Evolutionary conservation across 2,888 invertebrate species (phyloP).

Genomic region (Lamellibrachia columna): DNA sequence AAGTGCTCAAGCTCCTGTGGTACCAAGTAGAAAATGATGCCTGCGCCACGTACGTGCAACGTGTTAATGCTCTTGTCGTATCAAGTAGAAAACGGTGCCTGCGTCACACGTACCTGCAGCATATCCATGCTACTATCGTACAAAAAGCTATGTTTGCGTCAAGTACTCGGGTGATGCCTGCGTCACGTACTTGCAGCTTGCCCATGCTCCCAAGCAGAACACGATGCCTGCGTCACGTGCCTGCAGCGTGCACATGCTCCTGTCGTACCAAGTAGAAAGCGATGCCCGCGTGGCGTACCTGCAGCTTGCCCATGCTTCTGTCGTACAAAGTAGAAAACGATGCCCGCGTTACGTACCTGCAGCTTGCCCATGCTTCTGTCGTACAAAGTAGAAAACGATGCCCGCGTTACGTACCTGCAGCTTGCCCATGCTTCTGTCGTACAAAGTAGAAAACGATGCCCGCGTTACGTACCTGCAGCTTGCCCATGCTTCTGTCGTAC

Average conservation of each 20-base stretch:
- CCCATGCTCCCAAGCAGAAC: too few species aligned
- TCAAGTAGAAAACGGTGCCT: too few species aligned
- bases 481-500: conserved; percentile 24
- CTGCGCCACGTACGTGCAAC: too few species aligned
- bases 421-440: conserved; percentile 31
- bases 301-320: neutral
- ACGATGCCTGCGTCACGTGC: conserved; percentile 17
- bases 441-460: neutral
- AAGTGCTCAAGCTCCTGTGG: too few species aligned
- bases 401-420: conserved; percentile 24
- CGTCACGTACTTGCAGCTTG: too few species aligned
- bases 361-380: conserved; percentile 21
- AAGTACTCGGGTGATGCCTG: too few species aligned
- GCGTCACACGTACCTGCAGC: too few species aligned
- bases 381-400: neutral
- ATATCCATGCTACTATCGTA: too few species aligned
- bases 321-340: neutral
- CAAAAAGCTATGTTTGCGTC: too few species aligned
- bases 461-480: neutral
- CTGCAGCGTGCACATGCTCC: conserved; percentile 30
- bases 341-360: neutral
- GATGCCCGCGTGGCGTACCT: neutral
- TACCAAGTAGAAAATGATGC: too few species aligned
- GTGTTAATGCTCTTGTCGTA: too few species aligned
- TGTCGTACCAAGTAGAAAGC: conserved; percentile 26